Percentiles rank a stretch among this genome's conserved stretches.
phyloP scores from a whole-genome alignment of 2,888 invertebrate genomes.

The Drosophila greeni region DNA sequence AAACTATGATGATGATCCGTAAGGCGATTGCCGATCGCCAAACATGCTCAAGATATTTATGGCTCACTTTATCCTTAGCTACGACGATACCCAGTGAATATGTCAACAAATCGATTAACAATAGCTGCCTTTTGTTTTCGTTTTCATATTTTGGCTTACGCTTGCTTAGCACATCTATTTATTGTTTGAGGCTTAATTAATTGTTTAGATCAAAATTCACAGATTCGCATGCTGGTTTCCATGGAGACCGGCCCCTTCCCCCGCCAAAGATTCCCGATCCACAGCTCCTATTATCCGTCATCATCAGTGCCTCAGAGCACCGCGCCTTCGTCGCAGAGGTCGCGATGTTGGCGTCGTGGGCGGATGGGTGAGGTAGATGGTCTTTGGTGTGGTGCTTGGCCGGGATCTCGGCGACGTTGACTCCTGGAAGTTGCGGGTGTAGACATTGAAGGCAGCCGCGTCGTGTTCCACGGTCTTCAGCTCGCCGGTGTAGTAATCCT shows the following conservation, averaged over 20 bases:
- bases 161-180: conserved; percentile 54
- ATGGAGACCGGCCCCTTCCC: conserved; percentile 25
- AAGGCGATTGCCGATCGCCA: neutral
- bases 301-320: conserved; percentile 11
- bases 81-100: conserved; percentile 5
- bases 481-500: conserved; percentile 68
- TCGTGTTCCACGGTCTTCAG: conserved; percentile 59
- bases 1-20: neutral
- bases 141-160: conserved; percentile 27
- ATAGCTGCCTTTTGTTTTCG: conserved; percentile 13
- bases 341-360: conserved; percentile 36
- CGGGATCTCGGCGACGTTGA: conserved; percentile 46
- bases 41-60: conserved; percentile 1
- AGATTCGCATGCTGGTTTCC: conserved; percentile 34
- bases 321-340: conserved; percentile 22
- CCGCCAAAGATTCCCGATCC: neutral
- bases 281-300: neutral
- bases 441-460: conserved; percentile 63
- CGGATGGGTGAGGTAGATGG: conserved; percentile 54
- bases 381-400: conserved; percentile 44
- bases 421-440: conserved; percentile 54
- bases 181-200: conserved; percentile 53
- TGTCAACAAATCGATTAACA: conserved; percentile 28
- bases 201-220: conserved; percentile 62
- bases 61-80: neutral